Percentiles rank a stretch among this genome's conserved stretches.
Conservation (phyloP, 2,797 vertebrate genomes). For the Pogonophryne albipinna region DNA sequence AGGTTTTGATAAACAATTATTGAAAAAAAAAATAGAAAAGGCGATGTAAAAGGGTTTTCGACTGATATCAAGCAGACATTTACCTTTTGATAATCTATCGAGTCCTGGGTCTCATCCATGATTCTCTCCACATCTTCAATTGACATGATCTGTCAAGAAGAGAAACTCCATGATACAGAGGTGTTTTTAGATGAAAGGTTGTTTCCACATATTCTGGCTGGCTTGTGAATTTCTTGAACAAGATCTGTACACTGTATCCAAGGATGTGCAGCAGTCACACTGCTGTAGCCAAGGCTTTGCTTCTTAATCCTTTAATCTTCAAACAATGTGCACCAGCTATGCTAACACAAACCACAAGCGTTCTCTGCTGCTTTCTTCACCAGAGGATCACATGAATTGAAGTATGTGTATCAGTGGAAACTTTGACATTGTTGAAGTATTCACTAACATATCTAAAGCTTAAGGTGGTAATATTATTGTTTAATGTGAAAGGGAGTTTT, state of each 20-base stretch:
- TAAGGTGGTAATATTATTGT: slow-evolving; percentile 10
- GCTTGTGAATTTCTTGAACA: slow-evolving; percentile 30
- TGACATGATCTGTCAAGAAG: slow-evolving; percentile 90
- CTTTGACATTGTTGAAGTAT: slow-evolving; percentile 21
- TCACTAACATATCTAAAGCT: slow-evolving; percentile 19
- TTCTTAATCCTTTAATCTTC: slow-evolving; percentile 81
- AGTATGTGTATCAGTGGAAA: slow-evolving; percentile 41
- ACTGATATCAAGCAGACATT: slow-evolving; percentile 19
- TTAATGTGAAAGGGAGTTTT: slow-evolving; percentile 5
- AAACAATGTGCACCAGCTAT: slow-evolving; percentile 73
- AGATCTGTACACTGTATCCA: slow-evolving; percentile 47
- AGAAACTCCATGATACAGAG: slow-evolving; percentile 17
- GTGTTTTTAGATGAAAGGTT: slow-evolving; percentile 16
- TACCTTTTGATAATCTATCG: slow-evolving; percentile 95
- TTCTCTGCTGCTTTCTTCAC: slow-evolving; percentile 33
- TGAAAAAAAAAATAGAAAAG: neutral
- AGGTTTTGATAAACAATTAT: neutral
- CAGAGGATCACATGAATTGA: slow-evolving; percentile 45
- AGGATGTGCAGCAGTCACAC: slow-evolving; percentile 63
- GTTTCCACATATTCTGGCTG: slow-evolving; percentile 19
- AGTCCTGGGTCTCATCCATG: slow-evolving; percentile 95
- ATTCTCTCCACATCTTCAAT: slow-evolving; percentile 95
- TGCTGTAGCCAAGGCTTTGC: slow-evolving; percentile 68
- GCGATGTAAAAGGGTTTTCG: neutral
- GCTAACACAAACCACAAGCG: slow-evolving; percentile 58